A percentile compares a stretch with the other conserved stretches of the same genome.
Evolutionary conservation across 1,140 invertebrate species (phyloP).

Genomic region (Euschistus heros): DNA sequence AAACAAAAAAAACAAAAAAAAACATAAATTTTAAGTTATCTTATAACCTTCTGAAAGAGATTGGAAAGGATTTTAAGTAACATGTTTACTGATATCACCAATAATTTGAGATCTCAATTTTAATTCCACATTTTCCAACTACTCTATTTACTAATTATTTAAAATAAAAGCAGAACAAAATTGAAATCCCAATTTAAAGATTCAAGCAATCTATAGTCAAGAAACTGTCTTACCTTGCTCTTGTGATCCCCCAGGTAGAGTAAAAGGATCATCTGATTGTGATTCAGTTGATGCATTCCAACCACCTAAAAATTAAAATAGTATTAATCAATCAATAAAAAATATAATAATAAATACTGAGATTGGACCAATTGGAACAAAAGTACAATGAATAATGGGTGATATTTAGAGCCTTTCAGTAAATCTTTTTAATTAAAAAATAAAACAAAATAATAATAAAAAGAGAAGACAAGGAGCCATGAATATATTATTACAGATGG

Average conservation of each 20-base stretch:
- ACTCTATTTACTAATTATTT: too few relatives aligned
- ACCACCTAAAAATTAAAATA: constrained; percentile 5
- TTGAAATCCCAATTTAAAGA: not conserved
- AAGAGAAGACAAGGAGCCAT: too few relatives aligned
- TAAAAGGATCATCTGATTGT: constrained; percentile 14
- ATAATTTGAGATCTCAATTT: constrained; percentile 3
- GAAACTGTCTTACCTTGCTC: constrained; percentile 19
- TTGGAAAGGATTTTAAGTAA: not conserved
- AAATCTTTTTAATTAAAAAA: too few relatives aligned
- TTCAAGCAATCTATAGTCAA: not conserved
- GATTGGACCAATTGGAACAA: too few relatives aligned
- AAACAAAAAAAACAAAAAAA: not conserved
- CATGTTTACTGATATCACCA: not conserved
- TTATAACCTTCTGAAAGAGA: not conserved
- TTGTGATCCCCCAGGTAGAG: constrained; percentile 20
- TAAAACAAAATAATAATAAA: too few relatives aligned
- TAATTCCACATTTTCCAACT: not conserved
- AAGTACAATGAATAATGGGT: too few relatives aligned
- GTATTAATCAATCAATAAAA: too few relatives aligned
- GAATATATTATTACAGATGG: too few relatives aligned
- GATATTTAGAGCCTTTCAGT: too few relatives aligned
- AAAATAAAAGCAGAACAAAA: not conserved
- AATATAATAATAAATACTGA: too few relatives aligned
- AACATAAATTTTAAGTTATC: not conserved
- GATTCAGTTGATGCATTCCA: constrained; percentile 22